phyloP scores from a whole-genome alignment of 2,113 vertebrate genomes.

The Microcebus griseorufus region DNA sequence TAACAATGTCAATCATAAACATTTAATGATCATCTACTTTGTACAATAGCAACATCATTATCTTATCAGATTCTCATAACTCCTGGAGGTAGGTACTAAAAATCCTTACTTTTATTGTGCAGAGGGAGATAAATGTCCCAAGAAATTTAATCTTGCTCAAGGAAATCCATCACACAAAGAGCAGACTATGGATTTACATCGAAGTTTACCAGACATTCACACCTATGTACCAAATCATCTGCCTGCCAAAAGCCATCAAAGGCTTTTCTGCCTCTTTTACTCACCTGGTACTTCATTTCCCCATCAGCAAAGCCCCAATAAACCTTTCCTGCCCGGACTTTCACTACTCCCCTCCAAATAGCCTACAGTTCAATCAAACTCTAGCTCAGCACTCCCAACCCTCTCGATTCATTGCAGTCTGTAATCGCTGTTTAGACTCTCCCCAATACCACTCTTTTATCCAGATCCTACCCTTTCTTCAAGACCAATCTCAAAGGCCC shows the following conservation, averaged over 20 bases:
- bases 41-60: background rate
- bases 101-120: background rate
- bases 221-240: background rate
- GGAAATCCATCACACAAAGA: background rate
- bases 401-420: background rate
- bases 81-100: background rate
- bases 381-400: background rate
- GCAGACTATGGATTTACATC: background rate
- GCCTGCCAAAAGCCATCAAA: background rate
- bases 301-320: background rate
- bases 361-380: background rate
- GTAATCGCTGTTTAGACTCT: background rate
- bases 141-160: background rate
- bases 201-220: background rate
- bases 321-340: background rate
- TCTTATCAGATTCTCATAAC: slow-evolving; percentile 14
- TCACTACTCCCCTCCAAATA: background rate
- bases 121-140: background rate
- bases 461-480: background rate
- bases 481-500: background rate
- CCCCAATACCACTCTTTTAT: background rate
- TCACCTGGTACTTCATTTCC: background rate
- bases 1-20: background rate
- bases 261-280: background rate
- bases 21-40: background rate